phyloP scores from a whole-genome alignment of 2,888 invertebrate genomes.

The Archaeoteleia sp. region DNA sequence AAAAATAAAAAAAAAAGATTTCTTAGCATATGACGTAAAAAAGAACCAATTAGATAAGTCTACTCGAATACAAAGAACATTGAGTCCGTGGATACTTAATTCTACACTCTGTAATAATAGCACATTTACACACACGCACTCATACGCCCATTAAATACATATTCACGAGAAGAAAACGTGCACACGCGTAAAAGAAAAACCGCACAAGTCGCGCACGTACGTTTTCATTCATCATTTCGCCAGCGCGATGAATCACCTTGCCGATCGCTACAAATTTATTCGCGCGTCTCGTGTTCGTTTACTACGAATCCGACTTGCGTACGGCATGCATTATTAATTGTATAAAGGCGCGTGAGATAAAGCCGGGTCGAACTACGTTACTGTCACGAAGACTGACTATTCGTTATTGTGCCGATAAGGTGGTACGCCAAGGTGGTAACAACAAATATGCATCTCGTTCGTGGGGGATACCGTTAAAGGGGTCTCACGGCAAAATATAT shows the following conservation, averaged over 20 bases:
- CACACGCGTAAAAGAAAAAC: too few relatives aligned
- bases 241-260: conserved; percentile 56
- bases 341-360: conserved; percentile 16
- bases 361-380: conserved; percentile 10
- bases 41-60: too few relatives aligned
- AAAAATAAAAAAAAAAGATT: too few relatives aligned
- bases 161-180: too few relatives aligned
- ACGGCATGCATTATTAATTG: conserved; percentile 35
- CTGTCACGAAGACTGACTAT: conserved; percentile 38
- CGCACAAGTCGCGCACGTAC: conserved; percentile 24
- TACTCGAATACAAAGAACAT: too few relatives aligned
- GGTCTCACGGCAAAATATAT: too few relatives aligned
- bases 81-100: too few relatives aligned
- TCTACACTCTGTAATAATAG: too few relatives aligned
- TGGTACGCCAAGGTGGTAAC: conserved; percentile 38
- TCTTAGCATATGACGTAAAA: too few relatives aligned
- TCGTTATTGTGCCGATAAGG: conserved; percentile 57
- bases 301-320: conserved; percentile 18
- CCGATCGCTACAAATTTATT: conserved; percentile 57
- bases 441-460: conserved; percentile 38
- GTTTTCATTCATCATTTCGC: conserved; percentile 58
- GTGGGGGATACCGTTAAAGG: too few relatives aligned
- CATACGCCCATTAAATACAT: too few relatives aligned
- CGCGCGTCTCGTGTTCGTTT: conserved; percentile 18
- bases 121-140: too few relatives aligned